Base-by-base conservation (phyloP, 2,797 vertebrate genomes). In the Sylvilagus floridanus region DNA sequence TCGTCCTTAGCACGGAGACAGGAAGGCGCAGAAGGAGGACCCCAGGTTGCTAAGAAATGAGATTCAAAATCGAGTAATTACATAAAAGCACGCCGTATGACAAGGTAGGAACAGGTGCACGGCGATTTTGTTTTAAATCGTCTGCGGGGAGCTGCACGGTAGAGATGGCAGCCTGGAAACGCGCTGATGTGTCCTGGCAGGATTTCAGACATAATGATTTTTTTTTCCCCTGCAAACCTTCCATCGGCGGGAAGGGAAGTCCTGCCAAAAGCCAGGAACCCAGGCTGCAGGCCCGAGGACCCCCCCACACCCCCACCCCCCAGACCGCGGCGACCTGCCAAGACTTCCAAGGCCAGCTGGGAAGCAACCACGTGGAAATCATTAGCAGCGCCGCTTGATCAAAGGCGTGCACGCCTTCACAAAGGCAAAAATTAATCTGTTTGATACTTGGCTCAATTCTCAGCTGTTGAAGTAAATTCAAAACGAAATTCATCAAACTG, bases 311-410 rank as follows among this genome's bases (percentile, higher is more conserved):
- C 0, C 94, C 0, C 94, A 79, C 97, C 42, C 42, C 42, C 42
- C 97, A 97, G 96, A 92, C 93, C 0, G 52, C 81, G 97, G 98
- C 97, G 63, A 88, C 13, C 42, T 94, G 98, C 98, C 98, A 98
- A 98, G 97, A 78, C 93, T 97, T 96, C 84, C 95, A 96, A 97
- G 96, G 98, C 98, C 98, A 98, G 97, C 97, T 98, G 97, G 97
- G 98, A 98, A 98, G 98, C 97, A 95, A 97, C 97, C 97, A 98
- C 98, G 89, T 95, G 98, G 98, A 98, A 97, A 97, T 98, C 98
- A 98, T 98, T 98, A 98, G 95, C 86, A 94, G 90, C 91, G 96
- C 94, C 92, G 94, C 97, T 95, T 92, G 98, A 98, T 98, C 98
- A 98, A 98, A 98, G 97, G 94, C 97, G 0, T 76, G 88, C 88